phyloP scores from a whole-genome alignment of 2,113 vertebrate genomes.

The Corythornis cristatus region DNA sequence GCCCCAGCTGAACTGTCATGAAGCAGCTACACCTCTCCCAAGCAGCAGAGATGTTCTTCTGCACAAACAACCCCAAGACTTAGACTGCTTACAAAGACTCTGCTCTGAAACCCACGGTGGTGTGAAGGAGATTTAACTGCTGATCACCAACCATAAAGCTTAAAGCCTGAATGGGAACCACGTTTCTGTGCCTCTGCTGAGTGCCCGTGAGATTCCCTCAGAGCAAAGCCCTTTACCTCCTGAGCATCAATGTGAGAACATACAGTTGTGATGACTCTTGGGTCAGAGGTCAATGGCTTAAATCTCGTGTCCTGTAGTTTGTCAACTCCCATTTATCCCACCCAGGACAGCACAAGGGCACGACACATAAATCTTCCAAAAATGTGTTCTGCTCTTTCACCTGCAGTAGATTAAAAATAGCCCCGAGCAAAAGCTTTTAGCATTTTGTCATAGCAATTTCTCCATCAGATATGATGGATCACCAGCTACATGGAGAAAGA shows the following conservation, averaged over 20 bases:
- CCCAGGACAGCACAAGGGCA: neutral
- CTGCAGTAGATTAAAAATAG: conserved; percentile 65
- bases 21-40: neutral
- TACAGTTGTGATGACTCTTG: neutral
- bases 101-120: neutral
- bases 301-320: conserved; percentile 5
- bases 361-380: conserved; percentile 35
- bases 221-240: conserved; percentile 14
- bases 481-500: neutral
- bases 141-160: neutral
- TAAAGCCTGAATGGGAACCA: neutral
- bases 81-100: neutral
- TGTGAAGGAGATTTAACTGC: neutral
- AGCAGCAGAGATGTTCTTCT: neutral
- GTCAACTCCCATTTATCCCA: conserved; percentile 40
- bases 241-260: neutral
- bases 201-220: neutral
- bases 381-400: conserved; percentile 62
- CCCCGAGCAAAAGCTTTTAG: conserved; percentile 50
- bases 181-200: neutral
- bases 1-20: neutral
- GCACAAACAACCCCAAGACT: neutral
- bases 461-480: conserved; percentile 21
- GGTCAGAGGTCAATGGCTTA: conserved; percentile 50
- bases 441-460: conserved; percentile 54